These are phyloP conservation scores for Callimorpha dominula DNA, from an alignment of 2,888 invertebrate genomes.

Conservation along the genomic window DNA sequence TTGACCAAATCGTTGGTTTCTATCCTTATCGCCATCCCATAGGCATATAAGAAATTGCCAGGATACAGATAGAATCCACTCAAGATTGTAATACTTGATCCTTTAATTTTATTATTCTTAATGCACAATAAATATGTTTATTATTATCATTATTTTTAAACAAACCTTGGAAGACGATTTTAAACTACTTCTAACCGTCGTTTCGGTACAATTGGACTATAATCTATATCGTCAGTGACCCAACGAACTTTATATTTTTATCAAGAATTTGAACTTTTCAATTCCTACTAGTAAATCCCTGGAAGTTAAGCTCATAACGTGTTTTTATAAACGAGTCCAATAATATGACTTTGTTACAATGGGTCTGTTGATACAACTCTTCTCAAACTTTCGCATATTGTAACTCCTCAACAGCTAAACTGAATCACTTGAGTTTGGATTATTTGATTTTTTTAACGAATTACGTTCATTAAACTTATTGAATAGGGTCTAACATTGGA, in stretches of 20 bases:
- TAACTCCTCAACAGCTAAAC: not conserved
- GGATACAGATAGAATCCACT: not conserved
- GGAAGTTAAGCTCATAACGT: too few species aligned
- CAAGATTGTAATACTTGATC: not conserved
- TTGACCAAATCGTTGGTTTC: not conserved
- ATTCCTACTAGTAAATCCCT: not conserved
- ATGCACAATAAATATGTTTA: not conserved
- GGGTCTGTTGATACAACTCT: not conserved
- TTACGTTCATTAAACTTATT: not conserved
- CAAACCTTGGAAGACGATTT: too few species aligned
- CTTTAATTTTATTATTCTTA: not conserved
- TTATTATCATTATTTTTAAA: too few species aligned
- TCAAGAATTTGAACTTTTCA: not conserved
- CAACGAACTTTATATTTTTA: too few species aligned
- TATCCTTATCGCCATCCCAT: not conserved
- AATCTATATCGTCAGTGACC: too few species aligned
- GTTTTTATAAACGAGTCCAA: too few species aligned
- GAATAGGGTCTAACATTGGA: constrained; percentile 1
- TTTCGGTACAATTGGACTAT: not conserved
- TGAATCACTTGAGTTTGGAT: not conserved
- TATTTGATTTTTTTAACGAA: constrained; percentile 3
- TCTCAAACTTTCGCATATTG: not conserved
- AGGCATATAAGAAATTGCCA: not conserved
- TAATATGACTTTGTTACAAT: too few species aligned
- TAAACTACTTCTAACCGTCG: too few species aligned